Percentiles rank a stretch among this genome's conserved stretches.
Evolutionary conservation across 2,888 invertebrate genomes (phyloP).

Genomic region (Listrodromus nycthemerus): DNA sequence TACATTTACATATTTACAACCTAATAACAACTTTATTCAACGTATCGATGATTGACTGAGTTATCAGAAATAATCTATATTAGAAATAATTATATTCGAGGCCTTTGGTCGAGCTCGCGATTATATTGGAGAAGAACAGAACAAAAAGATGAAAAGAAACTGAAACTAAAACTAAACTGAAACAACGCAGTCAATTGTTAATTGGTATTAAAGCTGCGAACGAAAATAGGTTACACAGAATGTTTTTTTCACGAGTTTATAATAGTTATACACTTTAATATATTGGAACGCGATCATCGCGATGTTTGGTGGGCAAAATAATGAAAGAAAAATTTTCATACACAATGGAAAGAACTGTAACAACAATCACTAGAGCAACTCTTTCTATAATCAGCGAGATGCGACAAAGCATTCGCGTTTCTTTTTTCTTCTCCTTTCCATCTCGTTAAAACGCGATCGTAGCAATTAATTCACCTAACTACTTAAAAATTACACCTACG

Average conservation of each 20-base stretch:
- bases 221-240: slow-evolving; percentile 17
- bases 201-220: background rate
- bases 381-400: slow-evolving; percentile 15
- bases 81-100: slow-evolving; percentile 39
- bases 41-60: slow-evolving; percentile 43
- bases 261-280: background rate
- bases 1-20: slow-evolving; percentile 74
- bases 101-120: slow-evolving; percentile 53
- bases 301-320: background rate
- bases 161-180: background rate
- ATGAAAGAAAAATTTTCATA: background rate
- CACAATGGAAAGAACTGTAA: slow-evolving; percentile 20
- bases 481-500: slow-evolving; percentile 50
- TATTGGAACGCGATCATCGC: background rate
- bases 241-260: background rate
- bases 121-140: background rate
- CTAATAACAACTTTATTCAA: slow-evolving; percentile 66
- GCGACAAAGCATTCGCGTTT: background rate
- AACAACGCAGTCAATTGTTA: background rate
- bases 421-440: background rate
- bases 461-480: slow-evolving; percentile 57
- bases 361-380: slow-evolving; percentile 21
- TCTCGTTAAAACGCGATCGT: slow-evolving; percentile 24
- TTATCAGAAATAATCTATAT: slow-evolving; percentile 41
- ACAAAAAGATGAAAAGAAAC: background rate